Conservation (phyloP, 1,140 invertebrate species). For the Callitettix versicolor region DNA sequence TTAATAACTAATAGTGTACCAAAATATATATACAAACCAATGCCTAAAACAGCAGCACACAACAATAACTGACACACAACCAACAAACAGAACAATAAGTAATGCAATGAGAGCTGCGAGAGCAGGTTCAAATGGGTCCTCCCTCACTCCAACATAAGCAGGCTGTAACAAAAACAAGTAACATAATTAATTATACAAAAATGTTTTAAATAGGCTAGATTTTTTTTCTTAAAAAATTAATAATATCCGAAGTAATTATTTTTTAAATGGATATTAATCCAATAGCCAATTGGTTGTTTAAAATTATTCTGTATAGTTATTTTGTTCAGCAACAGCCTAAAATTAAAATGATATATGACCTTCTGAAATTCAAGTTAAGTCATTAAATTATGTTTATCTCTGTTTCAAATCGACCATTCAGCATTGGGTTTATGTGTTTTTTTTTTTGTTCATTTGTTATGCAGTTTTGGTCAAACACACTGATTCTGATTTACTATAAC, state of each 20-base stretch:
- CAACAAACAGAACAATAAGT: slow-evolving; percentile 74
- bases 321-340: no score
- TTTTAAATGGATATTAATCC: neutral
- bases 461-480: no score
- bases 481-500: no score
- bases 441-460: no score
- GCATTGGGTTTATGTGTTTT: no score
- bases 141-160: slow-evolving; percentile 36
- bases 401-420: no score
- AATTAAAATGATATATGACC: no score
- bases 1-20: slow-evolving; percentile 11
- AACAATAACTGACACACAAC: slow-evolving; percentile 74
- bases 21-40: slow-evolving; percentile 48
- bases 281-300: no score
- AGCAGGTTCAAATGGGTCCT: slow-evolving; percentile 72
- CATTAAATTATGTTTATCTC: no score
- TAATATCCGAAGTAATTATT: neutral
- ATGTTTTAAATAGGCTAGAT: no score
- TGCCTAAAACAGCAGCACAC: slow-evolving; percentile 81
- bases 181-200: neutral
- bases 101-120: slow-evolving; percentile 75
- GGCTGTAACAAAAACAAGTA: slow-evolving; percentile 33
- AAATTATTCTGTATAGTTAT: no score
- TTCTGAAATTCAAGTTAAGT: no score
- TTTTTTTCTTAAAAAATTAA: neutral